Conservation (phyloP, 2,888 invertebrate species). For the Ichneumoninae sp. region DNA sequence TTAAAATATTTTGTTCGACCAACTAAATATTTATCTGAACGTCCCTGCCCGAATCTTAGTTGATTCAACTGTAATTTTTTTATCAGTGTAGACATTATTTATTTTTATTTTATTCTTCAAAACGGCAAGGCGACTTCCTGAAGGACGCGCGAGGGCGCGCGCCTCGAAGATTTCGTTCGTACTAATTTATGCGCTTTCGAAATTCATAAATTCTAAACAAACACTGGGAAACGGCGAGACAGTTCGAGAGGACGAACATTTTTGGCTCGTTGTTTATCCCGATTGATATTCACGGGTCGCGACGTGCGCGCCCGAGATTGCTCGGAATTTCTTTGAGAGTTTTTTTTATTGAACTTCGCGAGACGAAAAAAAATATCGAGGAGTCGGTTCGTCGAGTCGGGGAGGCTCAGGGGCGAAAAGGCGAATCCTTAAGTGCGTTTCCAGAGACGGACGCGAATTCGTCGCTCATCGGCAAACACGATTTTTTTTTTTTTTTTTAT, state of each 20-base stretch:
- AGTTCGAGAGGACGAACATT: not conserved
- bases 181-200: not conserved
- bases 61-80: too few relatives aligned
- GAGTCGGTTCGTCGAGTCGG: not conserved
- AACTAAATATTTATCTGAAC: too few relatives aligned
- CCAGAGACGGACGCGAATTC: not conserved
- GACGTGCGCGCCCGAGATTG: not conserved
- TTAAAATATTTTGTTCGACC: too few relatives aligned
- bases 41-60: too few relatives aligned
- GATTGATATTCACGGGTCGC: not conserved
- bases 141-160: too few relatives aligned
- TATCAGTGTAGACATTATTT: not conserved
- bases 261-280: not conserved
- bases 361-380: not conserved
- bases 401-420: not conserved
- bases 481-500: not conserved
- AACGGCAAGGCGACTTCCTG: too few relatives aligned
- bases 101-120: not conserved
- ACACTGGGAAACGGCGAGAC: not conserved
- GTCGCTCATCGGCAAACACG: conserved; percentile 26
- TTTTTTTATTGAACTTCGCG: not conserved
- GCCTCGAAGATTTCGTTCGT: too few relatives aligned
- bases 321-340: not conserved
- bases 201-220: not conserved
- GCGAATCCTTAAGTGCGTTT: not conserved